Evolutionary conservation across 2,113 vertebrate genomes (phyloP).

Genomic region (Protomyctophum bolini): DNA sequence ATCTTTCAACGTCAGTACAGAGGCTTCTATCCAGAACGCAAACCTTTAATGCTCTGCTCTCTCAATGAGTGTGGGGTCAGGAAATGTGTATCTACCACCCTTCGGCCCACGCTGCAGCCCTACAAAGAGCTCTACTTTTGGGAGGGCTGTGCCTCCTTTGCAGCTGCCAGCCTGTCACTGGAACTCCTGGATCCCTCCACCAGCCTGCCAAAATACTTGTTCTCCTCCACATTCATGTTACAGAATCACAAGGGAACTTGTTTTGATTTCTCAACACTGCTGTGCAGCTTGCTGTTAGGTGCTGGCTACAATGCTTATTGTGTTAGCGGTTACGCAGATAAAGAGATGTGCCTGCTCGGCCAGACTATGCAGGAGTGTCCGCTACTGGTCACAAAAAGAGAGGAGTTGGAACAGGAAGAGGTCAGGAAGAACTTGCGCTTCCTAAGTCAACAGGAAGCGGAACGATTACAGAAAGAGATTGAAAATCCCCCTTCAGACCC

Average conservation of each 20-base stretch:
- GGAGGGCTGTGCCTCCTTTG: constrained; percentile 85
- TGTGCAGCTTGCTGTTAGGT: constrained; percentile 78
- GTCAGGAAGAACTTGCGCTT: background rate
- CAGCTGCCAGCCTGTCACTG: constrained; percentile 84
- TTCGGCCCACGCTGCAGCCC: constrained; percentile 80
- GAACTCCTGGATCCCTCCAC: constrained; percentile 79
- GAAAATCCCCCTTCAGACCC: constrained; percentile 35
- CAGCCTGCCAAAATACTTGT: constrained; percentile 81
- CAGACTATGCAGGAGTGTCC: constrained; percentile 84
- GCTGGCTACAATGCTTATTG: no score
- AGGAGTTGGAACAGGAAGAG: constrained; percentile 75
- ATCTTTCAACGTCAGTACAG: constrained; percentile 84
- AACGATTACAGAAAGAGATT: constrained; percentile 67
- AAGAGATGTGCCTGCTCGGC: constrained; percentile 84
- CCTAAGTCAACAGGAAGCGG: constrained; percentile 50
- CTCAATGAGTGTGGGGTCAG: constrained; percentile 86
- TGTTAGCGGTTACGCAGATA: constrained; percentile 45
- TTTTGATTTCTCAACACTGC: constrained; percentile 86
- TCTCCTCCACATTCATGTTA: constrained; percentile 83
- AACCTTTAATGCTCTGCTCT: constrained; percentile 83
- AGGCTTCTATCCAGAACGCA: constrained; percentile 84
- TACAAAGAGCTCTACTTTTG: constrained; percentile 82
- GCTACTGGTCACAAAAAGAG: constrained; percentile 61
- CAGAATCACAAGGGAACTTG: constrained; percentile 82
- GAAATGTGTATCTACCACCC: constrained; percentile 93